These are phyloP conservation scores for Antheraea assamensis DNA, from an alignment of 2,888 invertebrate species.

Conservation along the genomic window DNA sequence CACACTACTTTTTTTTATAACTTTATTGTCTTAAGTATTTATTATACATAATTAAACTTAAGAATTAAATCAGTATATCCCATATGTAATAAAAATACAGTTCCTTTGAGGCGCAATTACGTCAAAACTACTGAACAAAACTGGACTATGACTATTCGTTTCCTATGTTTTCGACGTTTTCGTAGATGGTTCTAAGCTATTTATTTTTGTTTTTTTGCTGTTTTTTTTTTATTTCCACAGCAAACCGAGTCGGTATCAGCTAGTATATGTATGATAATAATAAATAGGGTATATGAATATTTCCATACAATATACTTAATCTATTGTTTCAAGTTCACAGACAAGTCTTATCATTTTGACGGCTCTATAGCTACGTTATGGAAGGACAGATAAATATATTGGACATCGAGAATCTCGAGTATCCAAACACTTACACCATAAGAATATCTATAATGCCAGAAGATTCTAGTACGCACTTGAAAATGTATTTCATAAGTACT, in stretches of 20 bases:
- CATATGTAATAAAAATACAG: too few species aligned
- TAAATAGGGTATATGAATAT: not conserved
- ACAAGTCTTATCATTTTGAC: constrained; percentile 8
- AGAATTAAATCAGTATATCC: too few species aligned
- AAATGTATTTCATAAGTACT: not conserved
- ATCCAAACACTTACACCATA: constrained; percentile 8
- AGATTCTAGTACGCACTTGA: not conserved
- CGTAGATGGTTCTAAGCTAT: too few species aligned
- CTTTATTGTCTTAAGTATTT: too few species aligned
- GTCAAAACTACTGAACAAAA: too few species aligned
- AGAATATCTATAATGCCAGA: not conserved
- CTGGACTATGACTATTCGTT: too few species aligned
- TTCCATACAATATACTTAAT: not conserved
- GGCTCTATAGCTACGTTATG: constrained; percentile 2
- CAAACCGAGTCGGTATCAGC: not conserved
- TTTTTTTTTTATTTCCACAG: too few species aligned
- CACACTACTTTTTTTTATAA: too few species aligned
- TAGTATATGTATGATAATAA: not conserved
- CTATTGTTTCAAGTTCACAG: constrained; percentile 13
- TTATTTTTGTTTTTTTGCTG: too few species aligned
- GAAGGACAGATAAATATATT: not conserved
- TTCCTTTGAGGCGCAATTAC: too few species aligned
- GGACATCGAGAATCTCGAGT: constrained; percentile 8
- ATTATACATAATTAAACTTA: too few species aligned
- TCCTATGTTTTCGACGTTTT: too few species aligned